Evolutionary conservation across 2,888 invertebrate genomes (phyloP).

Genomic region (Vanessa cardui): DNA sequence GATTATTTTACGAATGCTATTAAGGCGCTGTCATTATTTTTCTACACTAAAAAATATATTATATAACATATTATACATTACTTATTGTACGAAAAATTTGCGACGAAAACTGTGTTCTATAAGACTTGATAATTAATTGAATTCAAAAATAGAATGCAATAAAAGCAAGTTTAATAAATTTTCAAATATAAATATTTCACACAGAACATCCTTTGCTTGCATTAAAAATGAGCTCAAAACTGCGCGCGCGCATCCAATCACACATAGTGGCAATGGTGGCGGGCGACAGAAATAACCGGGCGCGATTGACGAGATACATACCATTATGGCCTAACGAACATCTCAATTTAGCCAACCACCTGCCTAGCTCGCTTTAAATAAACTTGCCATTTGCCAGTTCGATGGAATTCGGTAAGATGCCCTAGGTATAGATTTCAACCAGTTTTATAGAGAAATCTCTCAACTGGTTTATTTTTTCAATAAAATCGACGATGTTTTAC

Average conservation of each 20-base stretch:
- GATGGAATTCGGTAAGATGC: conserved; percentile 16
- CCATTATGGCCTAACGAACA: conserved; percentile 59
- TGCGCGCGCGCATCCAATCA: conserved; percentile 44
- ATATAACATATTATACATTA: no score
- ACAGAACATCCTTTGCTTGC: conserved; percentile 17
- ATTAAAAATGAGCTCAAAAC: conserved; percentile 44
- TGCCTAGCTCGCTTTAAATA: conserved; percentile 49
- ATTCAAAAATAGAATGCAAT: not conserved
- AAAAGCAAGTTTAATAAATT: not conserved
- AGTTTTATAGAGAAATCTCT: conserved; percentile 9
- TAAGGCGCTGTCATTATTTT: no score
- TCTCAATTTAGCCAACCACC: conserved; percentile 60
- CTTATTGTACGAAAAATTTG: no score
- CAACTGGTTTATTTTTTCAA: conserved; percentile 29
- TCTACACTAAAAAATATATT: no score
- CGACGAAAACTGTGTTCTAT: no score
- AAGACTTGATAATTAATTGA: no score
- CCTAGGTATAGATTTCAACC: conserved; percentile 17
- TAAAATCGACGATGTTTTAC: conserved; percentile 17
- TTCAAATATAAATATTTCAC: conserved; percentile 3
- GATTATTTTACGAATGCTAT: no score
- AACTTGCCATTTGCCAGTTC: conserved; percentile 38
- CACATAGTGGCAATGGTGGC: conserved; percentile 47
- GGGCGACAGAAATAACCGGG: conserved; percentile 54
- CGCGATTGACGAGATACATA: conserved; percentile 59